A percentile compares a stretch with the other conserved stretches of the same genome.
These are phyloP conservation scores for Alosa sapidissima DNA, from an alignment of 2,797 vertebrate genomes.

Conservation along the genomic window DNA sequence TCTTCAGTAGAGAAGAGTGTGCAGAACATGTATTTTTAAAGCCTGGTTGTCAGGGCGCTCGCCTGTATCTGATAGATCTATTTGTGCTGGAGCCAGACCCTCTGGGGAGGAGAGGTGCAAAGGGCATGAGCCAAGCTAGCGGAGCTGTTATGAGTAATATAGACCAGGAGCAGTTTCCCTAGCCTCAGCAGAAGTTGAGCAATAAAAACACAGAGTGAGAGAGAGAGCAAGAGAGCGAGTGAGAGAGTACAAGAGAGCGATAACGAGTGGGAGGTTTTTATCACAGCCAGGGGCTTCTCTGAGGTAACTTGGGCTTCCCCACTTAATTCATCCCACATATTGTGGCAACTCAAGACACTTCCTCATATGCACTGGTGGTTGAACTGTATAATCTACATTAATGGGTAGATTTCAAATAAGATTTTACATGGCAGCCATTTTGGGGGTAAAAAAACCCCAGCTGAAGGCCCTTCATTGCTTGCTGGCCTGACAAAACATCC, in stretches of 20 bases:
- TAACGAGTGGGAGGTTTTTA: neutral
- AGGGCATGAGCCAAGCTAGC: constrained; percentile 9
- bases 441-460: neutral
- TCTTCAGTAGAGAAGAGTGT: neutral
- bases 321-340: constrained; percentile 12
- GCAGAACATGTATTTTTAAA: neutral
- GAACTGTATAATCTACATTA: neutral
- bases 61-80: constrained; percentile 1
- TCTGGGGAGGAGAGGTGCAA: neutral
- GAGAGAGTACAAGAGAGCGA: neutral
- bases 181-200: constrained; percentile 6
- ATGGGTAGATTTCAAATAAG: neutral
- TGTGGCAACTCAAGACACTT: neutral
- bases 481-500: neutral
- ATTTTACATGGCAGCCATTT: neutral
- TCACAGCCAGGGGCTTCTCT: neutral
- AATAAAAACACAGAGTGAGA: neutral
- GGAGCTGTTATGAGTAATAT: constrained; percentile 3
- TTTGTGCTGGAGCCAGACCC: constrained; percentile 10
- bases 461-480: neutral
- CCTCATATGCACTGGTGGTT: neutral
- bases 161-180: neutral
- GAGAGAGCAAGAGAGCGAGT: neutral
- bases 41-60: neutral
- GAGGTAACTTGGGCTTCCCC: constrained; percentile 8